These are phyloP conservation scores for Silurus lanzhouensis DNA, from an alignment of 2,797 vertebrate species.

Conservation along the genomic window DNA sequence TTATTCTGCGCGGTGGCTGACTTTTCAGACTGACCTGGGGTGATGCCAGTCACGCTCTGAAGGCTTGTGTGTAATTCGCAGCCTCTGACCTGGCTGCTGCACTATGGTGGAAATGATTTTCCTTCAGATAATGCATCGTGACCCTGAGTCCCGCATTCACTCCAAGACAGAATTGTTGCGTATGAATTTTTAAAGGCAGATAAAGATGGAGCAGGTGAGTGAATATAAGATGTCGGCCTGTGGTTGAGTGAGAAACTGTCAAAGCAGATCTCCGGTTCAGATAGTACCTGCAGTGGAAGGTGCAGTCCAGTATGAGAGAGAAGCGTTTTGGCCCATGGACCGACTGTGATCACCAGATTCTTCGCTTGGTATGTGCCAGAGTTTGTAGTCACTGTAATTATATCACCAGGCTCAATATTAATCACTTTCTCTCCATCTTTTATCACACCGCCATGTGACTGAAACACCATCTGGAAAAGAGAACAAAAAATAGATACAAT, in stretches of 20 bases:
- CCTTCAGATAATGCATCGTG: constrained; percentile 27
- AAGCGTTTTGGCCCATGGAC: constrained; percentile 83
- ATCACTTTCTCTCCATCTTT: constrained; percentile 82
- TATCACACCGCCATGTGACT: constrained; percentile 75
- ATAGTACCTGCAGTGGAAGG: constrained; percentile 85
- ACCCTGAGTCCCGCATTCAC: constrained; percentile 13
- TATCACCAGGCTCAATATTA: constrained; percentile 76
- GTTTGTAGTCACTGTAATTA: constrained; percentile 76
- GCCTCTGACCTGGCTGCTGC: constrained; percentile 29
- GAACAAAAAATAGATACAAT: not conserved
- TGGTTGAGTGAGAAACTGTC: not conserved
- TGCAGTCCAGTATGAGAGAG: constrained; percentile 74
- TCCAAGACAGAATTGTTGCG: constrained; percentile 5
- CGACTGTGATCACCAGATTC: constrained; percentile 81
- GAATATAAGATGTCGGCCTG: constrained; percentile 12
- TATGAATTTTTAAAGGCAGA: constrained; percentile 34
- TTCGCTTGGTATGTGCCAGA: constrained; percentile 74
- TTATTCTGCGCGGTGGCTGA: constrained; percentile 44
- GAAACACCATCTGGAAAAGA: constrained; percentile 75
- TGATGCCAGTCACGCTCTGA: constrained; percentile 49
- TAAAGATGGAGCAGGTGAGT: constrained; percentile 20
- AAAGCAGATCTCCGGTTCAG: not conserved
- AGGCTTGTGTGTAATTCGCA: constrained; percentile 40
- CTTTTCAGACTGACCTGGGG: constrained; percentile 44
- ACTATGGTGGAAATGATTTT: constrained; percentile 39